Percentiles rank a stretch among this genome's conserved stretches.
Conservation (phyloP, 2,888 invertebrate species). For the Leucania comma region DNA sequence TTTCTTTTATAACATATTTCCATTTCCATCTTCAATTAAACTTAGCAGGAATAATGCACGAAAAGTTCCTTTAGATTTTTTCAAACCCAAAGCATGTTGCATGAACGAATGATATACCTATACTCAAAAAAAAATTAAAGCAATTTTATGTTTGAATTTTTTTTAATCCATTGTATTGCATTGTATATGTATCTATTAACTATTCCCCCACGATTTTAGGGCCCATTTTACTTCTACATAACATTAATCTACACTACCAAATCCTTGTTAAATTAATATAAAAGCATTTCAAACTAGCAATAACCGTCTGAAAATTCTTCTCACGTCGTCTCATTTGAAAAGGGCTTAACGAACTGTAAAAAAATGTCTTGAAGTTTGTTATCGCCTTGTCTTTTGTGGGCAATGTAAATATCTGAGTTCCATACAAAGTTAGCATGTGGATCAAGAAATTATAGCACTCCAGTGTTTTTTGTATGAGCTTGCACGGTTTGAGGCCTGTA, state of each 20-base stretch:
- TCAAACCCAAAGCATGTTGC: constrained; percentile 52
- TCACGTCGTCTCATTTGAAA: neutral
- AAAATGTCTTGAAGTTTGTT: constrained; percentile 18
- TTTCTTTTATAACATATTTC: constrained; percentile 28
- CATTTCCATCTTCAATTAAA: constrained; percentile 25
- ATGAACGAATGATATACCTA: constrained; percentile 42
- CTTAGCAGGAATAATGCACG: constrained; percentile 30
- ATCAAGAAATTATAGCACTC: constrained; percentile 23
- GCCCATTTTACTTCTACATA: neutral
- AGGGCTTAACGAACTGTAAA: neutral
- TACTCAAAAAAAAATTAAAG: neutral
- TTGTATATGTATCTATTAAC: neutral
- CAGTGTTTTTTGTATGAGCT: constrained; percentile 12
- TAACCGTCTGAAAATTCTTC: neutral
- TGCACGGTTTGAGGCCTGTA: constrained; percentile 33
- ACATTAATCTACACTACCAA: constrained; percentile 6
- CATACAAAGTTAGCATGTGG: constrained; percentile 26
- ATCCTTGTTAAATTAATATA: neutral
- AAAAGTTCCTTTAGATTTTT: constrained; percentile 8
- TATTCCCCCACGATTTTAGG: neutral
- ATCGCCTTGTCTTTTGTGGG: constrained; percentile 21
- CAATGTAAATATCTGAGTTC: constrained; percentile 16
- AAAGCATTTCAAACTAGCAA: neutral
- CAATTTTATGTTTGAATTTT: neutral
- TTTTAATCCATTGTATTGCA: neutral